Conservation (phyloP, 2,797 vertebrate species). For the Liparis tanakae region DNA sequence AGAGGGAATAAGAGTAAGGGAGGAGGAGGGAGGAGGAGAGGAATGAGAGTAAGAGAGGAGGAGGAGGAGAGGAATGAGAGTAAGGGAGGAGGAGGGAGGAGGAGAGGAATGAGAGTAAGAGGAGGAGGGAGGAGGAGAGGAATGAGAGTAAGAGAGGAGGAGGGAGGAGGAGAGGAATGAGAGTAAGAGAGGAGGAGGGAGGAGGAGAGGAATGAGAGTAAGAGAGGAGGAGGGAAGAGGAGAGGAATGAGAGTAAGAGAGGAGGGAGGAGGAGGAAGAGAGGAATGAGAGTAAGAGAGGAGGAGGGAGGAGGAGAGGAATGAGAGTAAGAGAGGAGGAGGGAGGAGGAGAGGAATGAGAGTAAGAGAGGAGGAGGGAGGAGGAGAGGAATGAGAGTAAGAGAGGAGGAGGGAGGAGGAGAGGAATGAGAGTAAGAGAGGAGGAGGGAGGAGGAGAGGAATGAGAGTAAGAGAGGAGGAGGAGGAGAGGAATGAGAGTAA, state of each 20-base stretch:
- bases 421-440: no score
- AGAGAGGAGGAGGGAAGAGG: slow-evolving; percentile 33
- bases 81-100: slow-evolving; percentile 33
- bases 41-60: slow-evolving; percentile 48
- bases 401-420: no score
- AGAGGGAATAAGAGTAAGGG: no score
- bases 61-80: no score
- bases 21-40: slow-evolving; percentile 45
- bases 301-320: slow-evolving; percentile 52
- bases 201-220: no score
- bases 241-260: slow-evolving; percentile 60
- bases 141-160: slow-evolving; percentile 17
- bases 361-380: slow-evolving; percentile 33
- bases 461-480: slow-evolving; percentile 42
- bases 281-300: slow-evolving; percentile 8
- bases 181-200: slow-evolving; percentile 37
- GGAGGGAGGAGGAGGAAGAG: slow-evolving; percentile 41
- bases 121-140: no score
- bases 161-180: slow-evolving; percentile 54
- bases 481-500: no score
- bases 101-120: slow-evolving; percentile 63
- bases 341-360: no score
- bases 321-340: slow-evolving; percentile 42
- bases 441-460: slow-evolving; percentile 52
- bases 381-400: slow-evolving; percentile 57